Evolutionary conservation across 2,888 invertebrate species (phyloP).

Genomic region (Melipona beecheii): DNA sequence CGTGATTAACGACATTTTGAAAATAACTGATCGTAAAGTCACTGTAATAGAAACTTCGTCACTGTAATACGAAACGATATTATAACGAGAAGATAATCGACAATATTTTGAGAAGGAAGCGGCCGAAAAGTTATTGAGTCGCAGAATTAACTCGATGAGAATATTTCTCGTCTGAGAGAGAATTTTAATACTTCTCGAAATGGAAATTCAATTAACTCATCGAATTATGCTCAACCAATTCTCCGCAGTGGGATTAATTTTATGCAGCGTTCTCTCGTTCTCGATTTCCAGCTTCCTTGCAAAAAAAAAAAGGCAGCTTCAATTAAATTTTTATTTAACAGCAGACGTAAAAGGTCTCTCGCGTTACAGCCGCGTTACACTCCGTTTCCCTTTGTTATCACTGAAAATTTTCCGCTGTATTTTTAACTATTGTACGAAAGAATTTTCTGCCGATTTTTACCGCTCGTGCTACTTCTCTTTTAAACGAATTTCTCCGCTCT

Average conservation of each 20-base stretch:
- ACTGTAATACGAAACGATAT: too few relatives aligned
- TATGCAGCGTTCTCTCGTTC: background rate
- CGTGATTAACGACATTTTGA: background rate
- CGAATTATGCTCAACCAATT: background rate
- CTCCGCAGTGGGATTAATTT: background rate
- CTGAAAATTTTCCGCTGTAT: too few relatives aligned
- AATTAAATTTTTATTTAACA: slow-evolving; percentile 1
- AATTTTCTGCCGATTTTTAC: too few relatives aligned
- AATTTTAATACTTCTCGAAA: background rate
- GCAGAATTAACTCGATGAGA: too few relatives aligned
- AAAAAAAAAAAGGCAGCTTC: background rate
- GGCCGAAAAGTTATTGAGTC: too few relatives aligned
- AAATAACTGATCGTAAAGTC: background rate
- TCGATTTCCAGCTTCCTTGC: background rate
- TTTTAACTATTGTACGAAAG: too few relatives aligned
- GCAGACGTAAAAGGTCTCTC: background rate
- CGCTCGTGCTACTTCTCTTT: too few relatives aligned
- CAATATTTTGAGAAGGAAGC: too few relatives aligned
- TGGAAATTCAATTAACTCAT: background rate
- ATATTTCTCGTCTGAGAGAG: background rate
- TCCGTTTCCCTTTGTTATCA: background rate
- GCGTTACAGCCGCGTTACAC: background rate
- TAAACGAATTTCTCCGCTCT: too few relatives aligned
- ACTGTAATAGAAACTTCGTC: background rate
- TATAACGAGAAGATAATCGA: background rate